Conservation (phyloP, 1,140 invertebrate genomes). For the Nephila pilipes region DNA sequence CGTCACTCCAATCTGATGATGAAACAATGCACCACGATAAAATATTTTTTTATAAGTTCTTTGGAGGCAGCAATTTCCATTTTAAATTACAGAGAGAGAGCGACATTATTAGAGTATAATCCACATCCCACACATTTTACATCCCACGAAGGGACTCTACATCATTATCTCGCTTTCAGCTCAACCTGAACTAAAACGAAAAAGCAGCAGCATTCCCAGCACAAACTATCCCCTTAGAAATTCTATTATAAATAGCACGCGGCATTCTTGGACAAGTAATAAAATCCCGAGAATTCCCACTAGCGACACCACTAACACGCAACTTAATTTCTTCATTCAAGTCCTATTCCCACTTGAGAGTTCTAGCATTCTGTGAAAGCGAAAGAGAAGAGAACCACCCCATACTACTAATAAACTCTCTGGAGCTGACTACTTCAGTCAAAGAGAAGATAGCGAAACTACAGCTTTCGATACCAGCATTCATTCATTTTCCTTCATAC, state of each 20-base stretch:
- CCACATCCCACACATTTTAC: not conserved
- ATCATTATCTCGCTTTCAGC: not conserved
- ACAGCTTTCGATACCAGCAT: not conserved
- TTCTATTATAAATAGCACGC: slow-evolving; percentile 41
- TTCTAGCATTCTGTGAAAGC: not conserved
- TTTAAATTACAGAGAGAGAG: not conserved
- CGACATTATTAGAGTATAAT: not conserved
- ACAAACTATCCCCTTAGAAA: slow-evolving; percentile 11
- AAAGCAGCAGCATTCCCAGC: not conserved
- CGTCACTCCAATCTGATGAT: not conserved
- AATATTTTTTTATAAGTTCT: not conserved
- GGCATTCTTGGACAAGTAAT: slow-evolving; percentile 53
- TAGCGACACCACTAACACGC: slow-evolving; percentile 10
- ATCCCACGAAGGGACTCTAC: not conserved
- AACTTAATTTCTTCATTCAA: slow-evolving; percentile 62
- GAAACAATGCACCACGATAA: not conserved
- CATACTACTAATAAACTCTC: not conserved
- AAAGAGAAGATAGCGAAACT: not conserved
- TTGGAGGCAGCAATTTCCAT: not conserved
- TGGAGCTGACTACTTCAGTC: no score
- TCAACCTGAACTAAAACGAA: not conserved
- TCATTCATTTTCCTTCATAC: not conserved
- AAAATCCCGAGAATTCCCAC: slow-evolving; percentile 55
- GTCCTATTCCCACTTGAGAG: slow-evolving; percentile 13
- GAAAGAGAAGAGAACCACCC: not conserved